Base-by-base conservation (phyloP, 2,888 invertebrate genomes). In the Tinea semifulvella region DNA sequence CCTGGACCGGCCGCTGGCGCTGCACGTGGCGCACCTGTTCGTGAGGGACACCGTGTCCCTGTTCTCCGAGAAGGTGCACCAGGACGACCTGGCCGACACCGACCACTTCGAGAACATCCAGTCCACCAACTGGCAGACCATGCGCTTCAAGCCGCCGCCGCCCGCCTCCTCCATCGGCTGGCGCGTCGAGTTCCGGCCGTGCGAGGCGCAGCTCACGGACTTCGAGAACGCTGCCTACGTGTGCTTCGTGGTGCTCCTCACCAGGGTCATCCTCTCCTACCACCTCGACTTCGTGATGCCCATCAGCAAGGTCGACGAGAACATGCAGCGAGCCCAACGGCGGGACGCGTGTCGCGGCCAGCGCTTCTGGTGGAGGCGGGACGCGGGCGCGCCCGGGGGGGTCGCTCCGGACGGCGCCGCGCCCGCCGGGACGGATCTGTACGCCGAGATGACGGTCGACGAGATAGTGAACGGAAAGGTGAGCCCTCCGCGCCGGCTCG, bases 151-250 rank as follows among this genome's bases (percentile, higher is more conserved):
- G 79, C 98, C 98, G 20, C 98, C 98, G 35, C 96, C 97, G 17
- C 94, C 96, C 0, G 90, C 96, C 67, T 94, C 96, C 6, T 85
- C 93, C 42, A 99, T 99, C 60, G 99, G 99, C 26, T 99, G 99
- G 99, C 86, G 99, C 53, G 99, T 99, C 1, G 99, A 99, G 82
- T 99, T 99, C 82, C 88, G 99, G 19, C 98, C 99, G 31, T 98
- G 98, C 68, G 97, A 96, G 76, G 93, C 96, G 14, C 99, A 99
- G 74, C 86, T 99, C 54, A 98, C 99, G 0, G 98, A 99, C 81
- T 99, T 99, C 79, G 99, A 99, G 81, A 99, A 99, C 81, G 98
- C 99, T 1, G 99, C 99, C 2, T 92, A 96, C 58, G 97, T 97
- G 14, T 96, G 97, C 65, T 99, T 99, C 71, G 91, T 99, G 10